Evolutionary conservation across 2,797 vertebrate species (phyloP), one percentile per base, ranked within the genome.

Genomic region (Lophius americanus): DNA sequence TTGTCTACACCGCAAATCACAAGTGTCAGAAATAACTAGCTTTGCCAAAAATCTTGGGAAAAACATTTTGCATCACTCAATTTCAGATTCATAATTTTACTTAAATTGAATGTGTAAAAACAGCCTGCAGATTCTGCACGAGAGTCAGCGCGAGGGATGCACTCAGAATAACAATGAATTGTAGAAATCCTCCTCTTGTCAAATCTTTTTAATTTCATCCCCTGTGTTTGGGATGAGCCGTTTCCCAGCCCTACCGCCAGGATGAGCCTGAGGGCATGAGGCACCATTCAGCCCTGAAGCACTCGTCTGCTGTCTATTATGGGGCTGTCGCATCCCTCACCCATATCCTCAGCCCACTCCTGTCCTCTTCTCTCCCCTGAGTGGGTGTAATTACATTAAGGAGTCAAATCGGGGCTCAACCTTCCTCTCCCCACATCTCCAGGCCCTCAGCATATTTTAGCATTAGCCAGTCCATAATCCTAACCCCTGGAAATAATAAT

Each of bases 351-450:
- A 58, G 56, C 80, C 74, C 83, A 76, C 73, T 79, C 82, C 80
- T 83, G 79, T 81, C 83, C 89, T 81, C 76, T 57, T 71, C 60
- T 78, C 74, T 89, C 87, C 87, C 88, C 65, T 68, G 86, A 89
- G 87, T 89, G 82, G 81, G 85, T 89, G 83, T 95, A 94, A 96
- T 95, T 94, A 92, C 85, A 93, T 95, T 95, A 95, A 87, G 89
- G 89, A 91, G 89, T 92, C 89, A 89, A 23, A 88, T 87, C 72
- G 64, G 1, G 50, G 81, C 78, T 85, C 86, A 85, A 85, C 85
- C 87, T 75, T 71, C 65, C 78, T 77, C 62, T 87, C 79, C 81
- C 70, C 86, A 85, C 86, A 88, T 88, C 83, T 92, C 88, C 92
- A 92, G 23, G 89, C 92, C 74, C 50, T 75, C 80, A 70, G 84